Base-by-base conservation (phyloP, 92 coral and sea anemone species). In the Porites lobata region DNA sequence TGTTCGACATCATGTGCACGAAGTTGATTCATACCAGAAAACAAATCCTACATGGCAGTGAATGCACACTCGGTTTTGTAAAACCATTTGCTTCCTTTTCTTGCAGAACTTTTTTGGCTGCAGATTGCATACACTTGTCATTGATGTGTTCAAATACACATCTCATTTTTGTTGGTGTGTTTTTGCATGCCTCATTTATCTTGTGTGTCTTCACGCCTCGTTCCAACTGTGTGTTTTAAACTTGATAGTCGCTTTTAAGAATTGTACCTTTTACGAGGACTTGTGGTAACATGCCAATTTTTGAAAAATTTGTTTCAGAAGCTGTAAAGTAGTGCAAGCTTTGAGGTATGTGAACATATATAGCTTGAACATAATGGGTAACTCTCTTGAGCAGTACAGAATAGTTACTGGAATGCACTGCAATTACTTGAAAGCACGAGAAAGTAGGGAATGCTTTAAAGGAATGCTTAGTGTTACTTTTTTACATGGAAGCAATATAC, bases 311-410 rank as follows among this genome's bases (percentile, higher is more conserved):
- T 65, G 61, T 74, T 74, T 52, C 10, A 52, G 57, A 22, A 22
- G 24, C 24, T 52, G 57, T 52, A 52, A 52, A 52, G 57, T 52
- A 9, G 57, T 52, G 57, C 7, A 52, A 9, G 57, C 10, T 52
- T 6, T 24, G 7, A 38, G 73, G 73, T 69, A 66, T 66, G 71
- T 66, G 71, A 66, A 66, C 24, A 22, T 22, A 22, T 22, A 24
- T 18, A 66, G 1, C 71, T 6, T 66, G 4, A 66, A 18, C 8
- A 83, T 68, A 76, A 86, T 86, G 90, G 90, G 90, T 50, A 86
- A 86, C 67, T 76, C 77, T 86, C 77, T 76, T 65, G 9, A 67
- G 77, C 90, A 86, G 57, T 86, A 86, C 38, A 86, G 84, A 77
- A 9, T 76, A 17, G 84, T 86, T 10, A 67, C 58, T 65, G 90